phyloP scores from a whole-genome alignment of 2,888 invertebrate species.

The Drosophila birchii region DNA sequence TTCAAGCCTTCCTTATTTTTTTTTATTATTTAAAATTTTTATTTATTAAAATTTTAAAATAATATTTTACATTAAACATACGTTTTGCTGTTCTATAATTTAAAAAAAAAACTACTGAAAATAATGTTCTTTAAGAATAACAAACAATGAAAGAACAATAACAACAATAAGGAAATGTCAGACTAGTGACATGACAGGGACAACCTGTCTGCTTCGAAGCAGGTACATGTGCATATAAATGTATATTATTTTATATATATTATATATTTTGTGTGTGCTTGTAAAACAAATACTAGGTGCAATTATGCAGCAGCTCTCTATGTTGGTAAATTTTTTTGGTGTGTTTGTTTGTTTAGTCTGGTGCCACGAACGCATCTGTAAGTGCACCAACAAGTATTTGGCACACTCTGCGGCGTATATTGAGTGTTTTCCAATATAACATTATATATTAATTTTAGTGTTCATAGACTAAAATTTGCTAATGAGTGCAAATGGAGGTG shows the following conservation, averaged over 20 bases:
- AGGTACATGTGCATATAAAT: constrained; percentile 2
- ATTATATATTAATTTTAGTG: background rate
- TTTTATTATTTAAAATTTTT: too few relatives aligned
- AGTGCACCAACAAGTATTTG: constrained; percentile 22
- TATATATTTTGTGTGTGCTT: background rate
- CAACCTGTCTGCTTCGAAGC: constrained; percentile 60
- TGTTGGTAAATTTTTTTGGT: background rate
- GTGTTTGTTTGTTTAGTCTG: constrained; percentile 15
- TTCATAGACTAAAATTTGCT: constrained; percentile 14
- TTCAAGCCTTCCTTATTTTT: background rate
- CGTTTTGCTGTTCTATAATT: background rate
- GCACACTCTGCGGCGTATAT: constrained; percentile 16
- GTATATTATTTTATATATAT: background rate
- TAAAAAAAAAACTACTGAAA: background rate
- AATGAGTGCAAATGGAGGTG: constrained; percentile 45
- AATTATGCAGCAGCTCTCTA: constrained; percentile 18
- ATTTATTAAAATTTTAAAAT: background rate
- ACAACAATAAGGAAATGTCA: constrained; percentile 58
- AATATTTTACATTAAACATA: too few relatives aligned
- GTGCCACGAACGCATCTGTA: background rate
- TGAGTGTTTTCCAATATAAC: constrained; percentile 32
- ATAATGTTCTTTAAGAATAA: constrained; percentile 2
- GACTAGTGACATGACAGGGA: constrained; percentile 63
- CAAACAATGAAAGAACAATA: constrained; percentile 28
- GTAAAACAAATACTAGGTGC: background rate